phyloP scores from a whole-genome alignment of 2,888 invertebrate genomes.

The Aporophyla lueneburgensis region DNA sequence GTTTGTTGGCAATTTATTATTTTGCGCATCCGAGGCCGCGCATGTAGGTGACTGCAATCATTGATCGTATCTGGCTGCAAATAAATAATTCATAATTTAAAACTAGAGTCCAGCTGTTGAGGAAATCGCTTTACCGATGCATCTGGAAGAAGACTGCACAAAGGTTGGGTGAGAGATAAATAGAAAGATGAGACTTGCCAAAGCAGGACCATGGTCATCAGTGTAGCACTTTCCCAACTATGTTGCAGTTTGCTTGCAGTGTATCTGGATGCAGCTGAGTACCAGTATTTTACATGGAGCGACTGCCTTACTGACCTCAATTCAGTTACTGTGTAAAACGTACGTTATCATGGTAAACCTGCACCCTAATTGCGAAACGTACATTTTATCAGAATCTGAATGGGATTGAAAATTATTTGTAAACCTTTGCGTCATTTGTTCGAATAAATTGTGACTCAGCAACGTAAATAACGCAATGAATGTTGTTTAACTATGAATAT shows the following conservation, averaged over 20 bases:
- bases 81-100: conserved; percentile 33
- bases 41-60: conserved; percentile 55
- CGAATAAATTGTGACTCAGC: too few species aligned
- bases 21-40: conserved; percentile 72
- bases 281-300: background rate
- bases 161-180: background rate
- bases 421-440: too few species aligned
- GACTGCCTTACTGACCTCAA: background rate
- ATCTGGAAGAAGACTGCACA: background rate
- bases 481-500: too few species aligned
- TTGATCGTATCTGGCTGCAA: conserved; percentile 41
- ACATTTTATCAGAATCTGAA: too few species aligned
- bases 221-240: background rate
- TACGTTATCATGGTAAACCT: too few species aligned
- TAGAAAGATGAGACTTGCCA: background rate
- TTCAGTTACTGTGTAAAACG: background rate
- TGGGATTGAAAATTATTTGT: too few species aligned
- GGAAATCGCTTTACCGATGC: background rate
- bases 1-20: conserved; percentile 74
- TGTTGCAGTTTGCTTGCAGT: background rate
- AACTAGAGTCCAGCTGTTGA: background rate
- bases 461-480: too few species aligned
- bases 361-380: too few species aligned
- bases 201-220: background rate
- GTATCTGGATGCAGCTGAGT: background rate